Evolutionary conservation across 2,888 invertebrate genomes (phyloP).

Genomic region (Lycocerus yunnanus): DNA sequence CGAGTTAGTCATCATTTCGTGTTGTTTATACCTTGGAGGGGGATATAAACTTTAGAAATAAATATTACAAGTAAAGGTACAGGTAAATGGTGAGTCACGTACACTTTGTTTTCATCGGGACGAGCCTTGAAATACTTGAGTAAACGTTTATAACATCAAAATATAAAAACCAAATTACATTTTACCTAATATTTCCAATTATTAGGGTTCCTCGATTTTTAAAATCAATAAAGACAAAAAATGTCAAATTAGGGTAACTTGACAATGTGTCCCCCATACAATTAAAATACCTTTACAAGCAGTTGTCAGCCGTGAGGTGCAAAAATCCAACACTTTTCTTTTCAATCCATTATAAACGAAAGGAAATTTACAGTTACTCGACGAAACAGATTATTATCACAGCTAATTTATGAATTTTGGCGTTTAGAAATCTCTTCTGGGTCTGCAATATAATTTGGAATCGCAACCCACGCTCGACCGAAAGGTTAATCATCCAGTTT

Average conservation of each 20-base stretch:
- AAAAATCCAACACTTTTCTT: not conserved
- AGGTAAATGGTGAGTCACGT: slow-evolving; percentile 11
- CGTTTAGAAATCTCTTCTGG: not conserved
- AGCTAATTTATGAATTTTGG: not conserved
- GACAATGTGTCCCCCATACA: not conserved
- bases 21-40: slow-evolving; percentile 6
- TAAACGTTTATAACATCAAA: no score
- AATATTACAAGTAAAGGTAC: slow-evolving; percentile 5
- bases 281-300: not conserved
- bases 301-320: not conserved
- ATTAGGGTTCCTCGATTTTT: not conserved
- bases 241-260: not conserved
- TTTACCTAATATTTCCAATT: not conserved
- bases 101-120: not conserved
- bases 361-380: not conserved
- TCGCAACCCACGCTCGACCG: not conserved
- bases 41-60: slow-evolving; percentile 1
- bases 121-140: not conserved
- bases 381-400: not conserved
- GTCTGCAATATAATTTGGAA: not conserved
- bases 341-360: not conserved
- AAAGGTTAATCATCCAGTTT: no score
- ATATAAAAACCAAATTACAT: not conserved
- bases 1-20: slow-evolving; percentile 9
- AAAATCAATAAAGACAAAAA: not conserved